These are phyloP conservation scores for Ephydatia muelleri DNA, from an alignment of 37 sponge, comb jelly and placozoan genomes.

Conservation along the genomic window DNA sequence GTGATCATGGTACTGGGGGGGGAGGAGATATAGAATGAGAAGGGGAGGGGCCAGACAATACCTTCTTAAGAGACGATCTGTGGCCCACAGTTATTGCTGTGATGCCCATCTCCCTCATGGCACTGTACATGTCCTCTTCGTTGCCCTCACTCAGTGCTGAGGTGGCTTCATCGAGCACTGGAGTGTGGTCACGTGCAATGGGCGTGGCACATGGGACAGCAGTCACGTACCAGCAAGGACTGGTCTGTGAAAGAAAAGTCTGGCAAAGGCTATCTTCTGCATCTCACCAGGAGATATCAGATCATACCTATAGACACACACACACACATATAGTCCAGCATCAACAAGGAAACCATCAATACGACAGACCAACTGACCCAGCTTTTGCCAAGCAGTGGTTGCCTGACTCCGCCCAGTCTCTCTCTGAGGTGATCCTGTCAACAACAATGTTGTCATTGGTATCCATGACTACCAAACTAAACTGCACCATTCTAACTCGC, in stretches of 20 bases:
- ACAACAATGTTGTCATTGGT: not conserved
- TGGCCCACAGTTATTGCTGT: constrained; percentile 83
- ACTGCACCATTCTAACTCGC: constrained; percentile 16
- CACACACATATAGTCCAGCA: constrained; percentile 58
- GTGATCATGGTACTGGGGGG: constrained; percentile 6
- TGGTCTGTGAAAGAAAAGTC: constrained; percentile 77
- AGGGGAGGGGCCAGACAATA: constrained; percentile 3
- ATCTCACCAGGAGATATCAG: constrained; percentile 82
- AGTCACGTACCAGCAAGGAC: constrained; percentile 65
- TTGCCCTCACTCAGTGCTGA: constrained; percentile 74
- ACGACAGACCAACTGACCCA: not conserved
- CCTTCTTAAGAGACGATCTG: constrained; percentile 78
- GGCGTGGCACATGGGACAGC: too few species aligned
- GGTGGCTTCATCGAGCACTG: constrained; percentile 91
- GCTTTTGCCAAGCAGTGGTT: not conserved
- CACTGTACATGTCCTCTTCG: constrained; percentile 64
- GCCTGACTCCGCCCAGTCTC: not conserved
- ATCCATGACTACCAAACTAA: not conserved
- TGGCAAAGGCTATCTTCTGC: constrained; percentile 80
- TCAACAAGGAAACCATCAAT: not conserved
- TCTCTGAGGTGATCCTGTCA: not conserved
- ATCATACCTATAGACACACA: constrained; percentile 77
- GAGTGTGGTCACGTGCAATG: not conserved
- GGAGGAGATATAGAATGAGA: not conserved
- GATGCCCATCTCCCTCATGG: constrained; percentile 55